Evolutionary conservation across 2,113 vertebrate genomes (phyloP), one percentile per base, ranked within the genome.

Genomic region (Hyla sarda): DNA sequence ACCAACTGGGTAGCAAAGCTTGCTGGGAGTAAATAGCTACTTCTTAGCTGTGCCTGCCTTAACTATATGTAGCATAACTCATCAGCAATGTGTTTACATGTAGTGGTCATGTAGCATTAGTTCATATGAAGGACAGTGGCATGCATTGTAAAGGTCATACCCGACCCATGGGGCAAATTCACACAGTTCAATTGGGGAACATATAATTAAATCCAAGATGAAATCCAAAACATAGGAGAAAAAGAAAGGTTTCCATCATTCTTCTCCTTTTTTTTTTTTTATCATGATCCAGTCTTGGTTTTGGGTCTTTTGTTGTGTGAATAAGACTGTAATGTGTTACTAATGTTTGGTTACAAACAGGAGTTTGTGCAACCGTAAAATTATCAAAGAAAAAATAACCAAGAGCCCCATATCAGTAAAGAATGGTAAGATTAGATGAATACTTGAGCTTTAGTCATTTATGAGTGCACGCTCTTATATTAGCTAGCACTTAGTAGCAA

Each of bases 401-500:
- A 32, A 1, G 2, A 67, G 30, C 65, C 32, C 14, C 13, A n/a
- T 1, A 16, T 75, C n/a, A 19, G n/a, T 16, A 75, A 17, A 17
- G 45, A 48, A 52, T 30, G 7, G 12, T 76, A 47, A 50, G 47
- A 30, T 76, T 52, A 28, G n/a, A 30, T 28, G 19, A 17, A 16
- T 48, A 75, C 45, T 48, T 41, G 9, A 28, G 13, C 9, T 7
- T 30, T 76, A 52, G 6, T 8, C 25, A 65, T 28, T 28, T 12
- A 9, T 47, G 14, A 16, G n/a, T 62, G 56, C 16, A 48, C 32
- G 32, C 50, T n/a, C 30, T 25, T 14, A 75, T 72, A 37, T 25
- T 45, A 10, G 41, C 9, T 62, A 58, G 72, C 82, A 76, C 72
- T 84, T 84, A 84, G 82, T 25, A 75, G 32, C 47, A 37, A 25